These are phyloP conservation scores for Cavia aperea DNA, from an alignment of 2,113 vertebrate genomes.

Conservation along the genomic window DNA sequence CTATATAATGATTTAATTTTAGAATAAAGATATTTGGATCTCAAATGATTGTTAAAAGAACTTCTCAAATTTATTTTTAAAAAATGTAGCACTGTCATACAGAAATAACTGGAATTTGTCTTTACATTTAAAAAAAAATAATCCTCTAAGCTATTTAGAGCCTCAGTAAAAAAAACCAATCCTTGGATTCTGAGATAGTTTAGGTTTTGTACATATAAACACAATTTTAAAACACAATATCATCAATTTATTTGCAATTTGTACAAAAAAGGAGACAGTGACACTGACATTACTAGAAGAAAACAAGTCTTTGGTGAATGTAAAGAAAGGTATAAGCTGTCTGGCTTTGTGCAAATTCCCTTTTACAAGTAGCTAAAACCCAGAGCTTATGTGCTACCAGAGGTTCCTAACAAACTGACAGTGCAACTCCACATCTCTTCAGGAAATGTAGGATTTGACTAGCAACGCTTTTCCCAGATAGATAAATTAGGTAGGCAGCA, in stretches of 20 bases:
- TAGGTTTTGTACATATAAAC: background rate
- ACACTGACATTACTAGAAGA: background rate
- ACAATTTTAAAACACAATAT: background rate
- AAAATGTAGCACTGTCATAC: background rate
- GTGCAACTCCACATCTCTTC: background rate
- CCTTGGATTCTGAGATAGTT: background rate
- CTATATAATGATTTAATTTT: background rate
- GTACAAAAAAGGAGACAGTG: background rate
- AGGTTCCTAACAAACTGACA: background rate
- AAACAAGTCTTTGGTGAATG: constrained; percentile 2
- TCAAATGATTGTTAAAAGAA: background rate
- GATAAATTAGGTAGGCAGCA: background rate
- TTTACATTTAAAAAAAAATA: background rate
- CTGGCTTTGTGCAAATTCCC: constrained; percentile 38
- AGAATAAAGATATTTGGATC: background rate
- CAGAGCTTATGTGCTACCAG: background rate
- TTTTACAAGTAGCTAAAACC: constrained; percentile 39
- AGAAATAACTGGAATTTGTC: constrained; percentile 19
- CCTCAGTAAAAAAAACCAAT: background rate
- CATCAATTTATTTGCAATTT: constrained; percentile 10
- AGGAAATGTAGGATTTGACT: constrained; percentile 7
- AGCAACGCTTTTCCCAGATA: background rate
- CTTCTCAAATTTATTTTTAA: background rate
- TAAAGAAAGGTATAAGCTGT: constrained; percentile 30
- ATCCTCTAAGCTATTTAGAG: background rate